Base-by-base conservation (phyloP, 2,888 invertebrate genomes). In the Blastobasis adustella region DNA sequence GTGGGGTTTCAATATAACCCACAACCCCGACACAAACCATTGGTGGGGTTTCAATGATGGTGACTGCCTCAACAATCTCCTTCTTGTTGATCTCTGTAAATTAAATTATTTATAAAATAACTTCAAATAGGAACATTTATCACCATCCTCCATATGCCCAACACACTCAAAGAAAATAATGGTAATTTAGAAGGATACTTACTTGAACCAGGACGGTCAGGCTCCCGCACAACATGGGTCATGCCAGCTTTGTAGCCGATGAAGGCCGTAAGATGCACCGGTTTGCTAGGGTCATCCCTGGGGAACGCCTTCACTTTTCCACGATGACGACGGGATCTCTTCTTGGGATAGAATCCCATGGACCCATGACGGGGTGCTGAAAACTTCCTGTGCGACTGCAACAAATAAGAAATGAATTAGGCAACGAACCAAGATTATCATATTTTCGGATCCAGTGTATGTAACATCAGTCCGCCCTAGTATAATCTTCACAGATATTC, bases 261-360 rank as follows among this genome's bases (percentile, higher is more conserved):
- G 79, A 99, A 99, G 47, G 98, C 97, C 1, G 99, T 99, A 56
- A 99, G 90, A 89, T 99, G 98, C 4, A 99, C 97, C 45, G 99
- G 99, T 84, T 99, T 99, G 70, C 90, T 93, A 39, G 95, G 90
- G 81, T 99, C 98, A 93, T 99, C 99, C 80, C 96, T 98, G 40
- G 99, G 99, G 92, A 99, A 99, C 52, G 99, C 97, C 96, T 99
- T 99, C 61, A 98, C 97, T 89, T 98, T 99, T 70, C 99, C 99
- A 90, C 98, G 96, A 91, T 98, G 98, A 76, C 98, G 94, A 64
- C 93, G 93, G 65, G 97, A 95, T 66, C 99, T 93, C 90, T 99
- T 99, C 90, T 98, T 99, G 74, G 99, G 99, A 89, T 98, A 96
- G 92, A 99, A 99, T 69, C 98, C 99, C 96, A 99, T 98, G 52